A percentile compares a stretch with the other conserved stretches of the same genome.
Conservation (phyloP, 2,797 vertebrate species). For the Hylomyscus alleni region DNA sequence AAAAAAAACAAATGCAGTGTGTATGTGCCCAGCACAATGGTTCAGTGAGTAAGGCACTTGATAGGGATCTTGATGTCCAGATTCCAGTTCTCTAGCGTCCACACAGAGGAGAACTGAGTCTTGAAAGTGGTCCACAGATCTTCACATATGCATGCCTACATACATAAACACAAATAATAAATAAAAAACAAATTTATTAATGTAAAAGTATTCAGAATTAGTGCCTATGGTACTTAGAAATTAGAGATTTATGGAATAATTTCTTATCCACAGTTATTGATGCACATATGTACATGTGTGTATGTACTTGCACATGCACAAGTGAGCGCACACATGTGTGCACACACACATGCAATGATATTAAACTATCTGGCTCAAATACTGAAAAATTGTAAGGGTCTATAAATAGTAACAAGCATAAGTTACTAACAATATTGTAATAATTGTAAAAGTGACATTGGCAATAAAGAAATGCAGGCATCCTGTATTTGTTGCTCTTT, state of each 20-base stretch:
- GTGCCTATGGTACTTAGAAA: neutral
- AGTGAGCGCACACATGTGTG: neutral
- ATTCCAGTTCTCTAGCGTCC: too few relatives aligned
- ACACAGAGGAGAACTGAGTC: rapidly evolving
- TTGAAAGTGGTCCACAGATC: neutral
- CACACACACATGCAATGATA: neutral
- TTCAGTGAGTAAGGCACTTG: neutral
- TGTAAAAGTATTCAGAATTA: neutral
- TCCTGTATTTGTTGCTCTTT: neutral
- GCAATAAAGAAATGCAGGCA: neutral
- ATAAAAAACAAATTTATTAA: neutral
- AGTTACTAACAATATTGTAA: neutral
- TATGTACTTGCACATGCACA: neutral
- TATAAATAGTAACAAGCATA: neutral
- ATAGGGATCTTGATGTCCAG: neutral
- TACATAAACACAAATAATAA: neutral
- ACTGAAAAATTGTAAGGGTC: neutral
- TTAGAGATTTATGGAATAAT: neutral
- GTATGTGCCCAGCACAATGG: neutral
- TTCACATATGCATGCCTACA: neutral
- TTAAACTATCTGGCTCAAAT: neutral
- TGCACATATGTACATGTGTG: neutral
- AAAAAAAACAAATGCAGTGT: neutral
- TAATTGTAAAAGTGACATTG: neutral
- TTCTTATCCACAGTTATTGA: neutral